phyloP scores from a whole-genome alignment of 92 coral and sea anemone species.

The Phymanthus crucifer region DNA sequence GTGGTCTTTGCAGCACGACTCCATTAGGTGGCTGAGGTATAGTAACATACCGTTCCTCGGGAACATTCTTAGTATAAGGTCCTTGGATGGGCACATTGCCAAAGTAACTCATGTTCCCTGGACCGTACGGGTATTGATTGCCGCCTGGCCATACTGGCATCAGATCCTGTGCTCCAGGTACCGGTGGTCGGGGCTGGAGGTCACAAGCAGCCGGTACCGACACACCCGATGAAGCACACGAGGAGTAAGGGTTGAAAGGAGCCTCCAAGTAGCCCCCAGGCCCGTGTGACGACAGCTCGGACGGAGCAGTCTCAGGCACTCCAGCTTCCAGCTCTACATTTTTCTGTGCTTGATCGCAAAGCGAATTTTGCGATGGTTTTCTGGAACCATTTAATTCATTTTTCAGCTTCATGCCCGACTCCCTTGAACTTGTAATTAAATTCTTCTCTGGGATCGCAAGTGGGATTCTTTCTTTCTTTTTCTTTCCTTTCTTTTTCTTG shows the following conservation, averaged over 20 bases:
- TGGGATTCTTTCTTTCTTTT: slow-evolving; percentile 53
- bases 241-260: slow-evolving; percentile 49
- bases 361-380: slow-evolving; percentile 8
- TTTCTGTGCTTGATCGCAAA: background rate
- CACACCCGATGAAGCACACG: slow-evolving; percentile 78
- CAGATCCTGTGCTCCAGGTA: slow-evolving; percentile 58
- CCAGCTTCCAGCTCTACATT: background rate
- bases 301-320: slow-evolving; percentile 57
- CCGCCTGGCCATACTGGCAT: slow-evolving; percentile 19
- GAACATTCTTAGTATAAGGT: slow-evolving; percentile 6
- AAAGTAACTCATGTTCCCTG: slow-evolving; percentile 18
- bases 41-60: slow-evolving; percentile 29
- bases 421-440: slow-evolving; percentile 55
- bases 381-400: slow-evolving; percentile 24
- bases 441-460: slow-evolving; percentile 74
- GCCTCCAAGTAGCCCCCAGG: slow-evolving; percentile 39
- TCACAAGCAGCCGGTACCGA: slow-evolving; percentile 47
- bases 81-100: slow-evolving; percentile 3
- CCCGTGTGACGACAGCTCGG: slow-evolving; percentile 55
- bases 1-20: slow-evolving; percentile 23
- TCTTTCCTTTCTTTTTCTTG: slow-evolving; percentile 35
- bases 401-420: slow-evolving; percentile 44
- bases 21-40: slow-evolving; percentile 28
- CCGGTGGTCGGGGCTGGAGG: slow-evolving; percentile 51
- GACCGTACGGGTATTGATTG: slow-evolving; percentile 34